Evolutionary conservation across 2,797 vertebrate genomes (phyloP).

Genomic region (Parotocinclus haroldoi): DNA sequence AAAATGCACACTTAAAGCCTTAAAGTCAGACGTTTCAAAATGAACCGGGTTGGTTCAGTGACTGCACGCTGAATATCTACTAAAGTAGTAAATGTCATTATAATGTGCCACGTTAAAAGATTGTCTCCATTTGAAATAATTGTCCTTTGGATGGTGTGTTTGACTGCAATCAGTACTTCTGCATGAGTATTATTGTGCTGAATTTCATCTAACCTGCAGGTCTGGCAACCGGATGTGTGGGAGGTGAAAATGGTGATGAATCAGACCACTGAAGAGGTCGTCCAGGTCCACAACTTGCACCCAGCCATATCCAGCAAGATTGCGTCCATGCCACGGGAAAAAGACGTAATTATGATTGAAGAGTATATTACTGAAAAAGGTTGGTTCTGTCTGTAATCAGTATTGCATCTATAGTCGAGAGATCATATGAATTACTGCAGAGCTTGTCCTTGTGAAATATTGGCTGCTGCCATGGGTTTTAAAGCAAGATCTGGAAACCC

Average conservation of each 20-base stretch:
- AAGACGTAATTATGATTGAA: constrained; percentile 80
- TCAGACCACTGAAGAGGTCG: constrained; percentile 75
- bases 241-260: constrained; percentile 88
- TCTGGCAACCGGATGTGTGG: constrained; percentile 84
- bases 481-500: no score
- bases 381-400: constrained; percentile 44
- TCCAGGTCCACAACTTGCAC: constrained; percentile 78
- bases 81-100: no score
- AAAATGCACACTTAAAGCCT: no score
- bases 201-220: constrained; percentile 62
- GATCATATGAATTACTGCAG: no score
- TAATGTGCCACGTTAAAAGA: no score
- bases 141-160: background rate
- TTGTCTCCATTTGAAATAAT: no score
- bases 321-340: constrained; percentile 78
- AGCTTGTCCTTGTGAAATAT: no score
- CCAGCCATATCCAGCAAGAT: constrained; percentile 83
- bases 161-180: background rate
- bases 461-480: no score
- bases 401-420: no score
- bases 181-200: background rate
- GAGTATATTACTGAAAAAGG: constrained; percentile 78
- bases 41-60: no score
- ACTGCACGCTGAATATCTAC: no score
- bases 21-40: no score